Conservation (phyloP, 2,113 vertebrate genomes). For the Choloepus hoffmanni region DNA sequence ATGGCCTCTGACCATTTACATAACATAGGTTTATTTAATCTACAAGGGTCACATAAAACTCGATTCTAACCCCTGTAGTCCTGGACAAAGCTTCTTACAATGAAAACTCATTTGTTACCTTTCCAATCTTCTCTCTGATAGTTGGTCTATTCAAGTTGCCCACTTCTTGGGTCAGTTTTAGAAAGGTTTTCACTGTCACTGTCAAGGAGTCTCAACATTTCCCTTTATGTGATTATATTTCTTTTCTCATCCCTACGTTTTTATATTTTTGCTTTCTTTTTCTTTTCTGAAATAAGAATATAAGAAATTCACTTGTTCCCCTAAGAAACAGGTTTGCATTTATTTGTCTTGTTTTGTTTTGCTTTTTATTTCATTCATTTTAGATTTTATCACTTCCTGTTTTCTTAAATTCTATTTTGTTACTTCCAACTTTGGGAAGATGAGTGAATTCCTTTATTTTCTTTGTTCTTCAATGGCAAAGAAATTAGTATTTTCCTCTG, state of each 20-base stretch:
- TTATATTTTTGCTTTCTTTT: neutral
- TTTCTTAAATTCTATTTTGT: neutral
- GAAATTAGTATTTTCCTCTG: neutral
- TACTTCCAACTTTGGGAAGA: neutral
- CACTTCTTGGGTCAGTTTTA: neutral
- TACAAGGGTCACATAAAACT: neutral
- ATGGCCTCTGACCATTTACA: neutral
- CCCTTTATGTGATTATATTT: neutral
- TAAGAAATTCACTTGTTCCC: neutral
- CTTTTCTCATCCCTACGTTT: neutral
- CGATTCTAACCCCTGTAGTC: neutral
- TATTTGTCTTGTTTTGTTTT: neutral
- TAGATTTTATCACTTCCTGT: neutral
- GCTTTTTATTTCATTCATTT: neutral
- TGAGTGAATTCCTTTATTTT: neutral
- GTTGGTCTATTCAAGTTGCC: neutral
- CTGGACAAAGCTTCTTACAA: neutral
- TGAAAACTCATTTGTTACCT: neutral
- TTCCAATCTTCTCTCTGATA: neutral
- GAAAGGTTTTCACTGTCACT: neutral
- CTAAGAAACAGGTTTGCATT: neutral
- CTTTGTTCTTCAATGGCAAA: neutral
- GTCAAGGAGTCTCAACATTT: neutral
- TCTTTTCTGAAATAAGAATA: neutral
- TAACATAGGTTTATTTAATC: neutral